A percentile compares a stretch with the other conserved stretches of the same genome.
phyloP scores from a whole-genome alignment of 2,797 vertebrate species.

The Gymnocypris eckloni region DNA sequence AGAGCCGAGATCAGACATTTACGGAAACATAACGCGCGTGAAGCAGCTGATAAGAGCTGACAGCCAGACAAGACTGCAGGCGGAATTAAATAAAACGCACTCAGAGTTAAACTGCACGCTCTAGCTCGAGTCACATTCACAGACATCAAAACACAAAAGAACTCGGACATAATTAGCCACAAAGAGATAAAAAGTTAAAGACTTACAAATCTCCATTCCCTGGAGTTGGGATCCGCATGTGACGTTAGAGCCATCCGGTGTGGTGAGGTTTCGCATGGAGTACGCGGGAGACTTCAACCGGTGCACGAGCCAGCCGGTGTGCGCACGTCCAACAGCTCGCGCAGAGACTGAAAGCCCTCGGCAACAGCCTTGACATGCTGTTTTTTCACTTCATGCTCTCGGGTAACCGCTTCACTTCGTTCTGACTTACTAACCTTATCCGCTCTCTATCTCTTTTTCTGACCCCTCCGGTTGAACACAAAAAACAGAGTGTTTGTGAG shows the following conservation, averaged over 20 bases:
- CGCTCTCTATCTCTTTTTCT: conserved; percentile 55
- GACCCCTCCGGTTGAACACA: conserved; percentile 58
- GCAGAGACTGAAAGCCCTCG: conserved; percentile 65
- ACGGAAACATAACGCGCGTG: conserved; percentile 35
- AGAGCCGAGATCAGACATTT: conserved; percentile 26
- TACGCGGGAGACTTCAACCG: conserved; percentile 70
- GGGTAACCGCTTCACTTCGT: conserved; percentile 21
- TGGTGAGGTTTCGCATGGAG: conserved; percentile 85
- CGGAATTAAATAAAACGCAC: conserved; percentile 44
- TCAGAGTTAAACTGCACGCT: conserved; percentile 31
- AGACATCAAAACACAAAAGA: conserved; percentile 31
- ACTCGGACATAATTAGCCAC: conserved; percentile 26
- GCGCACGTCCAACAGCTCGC: conserved; percentile 73
- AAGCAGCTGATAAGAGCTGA: conserved; percentile 41
- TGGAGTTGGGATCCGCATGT: conserved; percentile 84
- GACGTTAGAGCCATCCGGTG: conserved; percentile 82
- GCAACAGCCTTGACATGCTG: conserved; percentile 59
- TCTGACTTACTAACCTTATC: conserved; percentile 41
- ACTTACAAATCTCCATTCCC: conserved; percentile 86
- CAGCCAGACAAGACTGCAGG: conserved; percentile 45
- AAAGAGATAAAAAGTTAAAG: conserved; percentile 43
- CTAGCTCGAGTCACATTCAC: background rate
- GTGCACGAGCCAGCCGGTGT: conserved; percentile 72
- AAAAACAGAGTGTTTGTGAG: conserved; percentile 67
- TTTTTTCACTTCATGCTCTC: conserved; percentile 45